phyloP scores from a whole-genome alignment of 1,140 invertebrate genomes.

The Drosophila trapezifrons region DNA sequence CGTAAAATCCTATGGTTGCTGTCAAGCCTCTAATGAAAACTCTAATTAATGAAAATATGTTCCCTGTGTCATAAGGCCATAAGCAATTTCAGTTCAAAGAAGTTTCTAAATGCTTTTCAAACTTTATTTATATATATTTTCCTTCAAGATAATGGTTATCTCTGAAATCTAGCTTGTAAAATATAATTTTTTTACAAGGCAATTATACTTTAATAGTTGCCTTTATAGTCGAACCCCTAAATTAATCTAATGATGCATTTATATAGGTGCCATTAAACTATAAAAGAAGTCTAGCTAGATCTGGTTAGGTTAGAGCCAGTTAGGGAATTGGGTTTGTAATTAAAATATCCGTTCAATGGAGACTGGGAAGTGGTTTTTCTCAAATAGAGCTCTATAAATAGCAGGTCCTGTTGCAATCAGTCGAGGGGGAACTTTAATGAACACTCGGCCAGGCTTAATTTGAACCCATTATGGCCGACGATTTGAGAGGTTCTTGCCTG shows the following conservation, averaged over 20 bases:
- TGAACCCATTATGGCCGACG: constrained; percentile 7
- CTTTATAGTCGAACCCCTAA: not conserved
- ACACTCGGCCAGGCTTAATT: not conserved
- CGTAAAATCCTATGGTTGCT: too few relatives aligned
- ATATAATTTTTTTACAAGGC: not conserved
- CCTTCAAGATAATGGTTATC: not conserved
- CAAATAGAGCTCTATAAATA: not conserved
- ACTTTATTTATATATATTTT: not conserved
- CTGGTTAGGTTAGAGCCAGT: not conserved
- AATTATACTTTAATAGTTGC: not conserved
- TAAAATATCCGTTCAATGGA: too few relatives aligned
- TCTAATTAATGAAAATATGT: too few relatives aligned
- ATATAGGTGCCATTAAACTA: not conserved
- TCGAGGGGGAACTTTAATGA: constrained; percentile 11
- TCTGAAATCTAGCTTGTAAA: too few relatives aligned
- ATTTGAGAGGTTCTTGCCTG: constrained; percentile 9
- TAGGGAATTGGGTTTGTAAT: not conserved
- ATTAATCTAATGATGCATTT: not conserved
- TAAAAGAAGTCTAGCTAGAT: not conserved
- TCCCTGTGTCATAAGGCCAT: too few relatives aligned
- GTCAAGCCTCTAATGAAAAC: too few relatives aligned
- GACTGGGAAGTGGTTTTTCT: not conserved
- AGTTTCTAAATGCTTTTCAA: too few relatives aligned
- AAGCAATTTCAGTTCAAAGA: too few relatives aligned
- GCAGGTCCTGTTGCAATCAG: constrained; percentile 10